A percentile compares a stretch with the other conserved stretches of the same genome.
Evolutionary conservation across 2,797 vertebrate species (phyloP).

Genomic region (Ptychadena robeensis): DNA sequence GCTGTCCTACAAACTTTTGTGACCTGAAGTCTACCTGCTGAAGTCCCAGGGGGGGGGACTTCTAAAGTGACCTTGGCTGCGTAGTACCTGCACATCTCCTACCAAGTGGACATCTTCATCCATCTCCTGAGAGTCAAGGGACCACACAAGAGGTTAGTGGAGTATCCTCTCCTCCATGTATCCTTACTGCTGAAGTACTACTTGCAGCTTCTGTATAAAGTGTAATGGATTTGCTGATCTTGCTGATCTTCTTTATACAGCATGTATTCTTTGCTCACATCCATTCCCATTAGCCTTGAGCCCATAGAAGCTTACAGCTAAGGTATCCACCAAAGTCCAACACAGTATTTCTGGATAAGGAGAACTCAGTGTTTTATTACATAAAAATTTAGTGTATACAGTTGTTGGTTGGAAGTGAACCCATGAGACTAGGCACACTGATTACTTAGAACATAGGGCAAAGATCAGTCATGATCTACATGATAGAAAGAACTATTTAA

Average conservation of each 20-base stretch:
- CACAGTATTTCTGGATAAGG: not conserved
- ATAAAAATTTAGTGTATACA: not conserved
- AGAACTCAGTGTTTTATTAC: too few relatives aligned
- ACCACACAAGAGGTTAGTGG: slow-evolving; percentile 28
- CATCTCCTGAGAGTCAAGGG: not conserved
- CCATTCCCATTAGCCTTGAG: not conserved
- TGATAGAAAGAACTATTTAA: too few relatives aligned
- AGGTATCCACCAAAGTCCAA: not conserved
- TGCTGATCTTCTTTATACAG: not conserved
- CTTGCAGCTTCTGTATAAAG: too few relatives aligned
- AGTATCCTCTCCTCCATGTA: not conserved
- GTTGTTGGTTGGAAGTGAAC: too few relatives aligned
- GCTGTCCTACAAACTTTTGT: not conserved
- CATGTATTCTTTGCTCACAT: not conserved
- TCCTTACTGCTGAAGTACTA: not conserved
- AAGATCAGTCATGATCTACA: too few relatives aligned
- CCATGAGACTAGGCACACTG: not conserved
- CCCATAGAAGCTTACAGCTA: not conserved
- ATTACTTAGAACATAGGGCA: too few relatives aligned
- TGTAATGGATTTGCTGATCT: too few relatives aligned
- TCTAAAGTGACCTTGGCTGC: not conserved
- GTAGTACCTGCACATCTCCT: slow-evolving; percentile 1
- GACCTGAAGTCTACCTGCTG: not conserved
- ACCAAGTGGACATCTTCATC: not conserved
- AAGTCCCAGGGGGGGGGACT: not conserved